Conservation (phyloP, 92 coral and sea anemone species). For the Paragorgia papillata region DNA sequence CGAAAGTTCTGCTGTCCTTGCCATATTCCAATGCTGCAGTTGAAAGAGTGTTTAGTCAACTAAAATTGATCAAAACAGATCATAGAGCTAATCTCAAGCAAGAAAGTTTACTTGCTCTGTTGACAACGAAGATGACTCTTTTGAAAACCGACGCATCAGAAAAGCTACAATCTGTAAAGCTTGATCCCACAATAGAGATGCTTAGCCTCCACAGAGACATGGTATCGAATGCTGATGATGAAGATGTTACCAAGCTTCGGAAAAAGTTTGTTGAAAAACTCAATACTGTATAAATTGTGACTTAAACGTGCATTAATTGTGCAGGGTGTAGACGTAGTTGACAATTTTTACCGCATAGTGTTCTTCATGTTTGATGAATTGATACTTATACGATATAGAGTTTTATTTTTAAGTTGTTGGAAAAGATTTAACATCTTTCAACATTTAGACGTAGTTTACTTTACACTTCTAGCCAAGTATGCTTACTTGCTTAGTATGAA, state of each 20-base stretch:
- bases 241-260: too few relatives aligned
- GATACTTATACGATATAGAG: too few relatives aligned
- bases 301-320: background rate
- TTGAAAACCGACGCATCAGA: constrained; percentile 11
- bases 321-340: background rate
- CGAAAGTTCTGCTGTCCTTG: too few relatives aligned
- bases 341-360: background rate
- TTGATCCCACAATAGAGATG: constrained; percentile 9
- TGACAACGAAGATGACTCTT: constrained; percentile 22
- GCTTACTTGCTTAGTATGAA: too few relatives aligned
- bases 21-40: too few relatives aligned
- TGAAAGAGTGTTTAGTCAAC: constrained; percentile 3
- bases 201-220: constrained; percentile 19
- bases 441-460: too few relatives aligned
- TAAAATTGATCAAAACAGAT: constrained; percentile 30
- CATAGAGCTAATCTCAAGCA: constrained; percentile 29
- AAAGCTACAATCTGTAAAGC: too few relatives aligned
- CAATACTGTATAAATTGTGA: background rate
- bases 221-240: constrained; percentile 1
- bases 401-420: too few relatives aligned
- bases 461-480: too few relatives aligned
- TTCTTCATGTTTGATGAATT: background rate
- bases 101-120: constrained; percentile 28
- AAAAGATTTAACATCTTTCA: too few relatives aligned
- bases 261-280: background rate